Base-by-base conservation (phyloP, 2,797 vertebrate species). In the Macropus fuliginosus region DNA sequence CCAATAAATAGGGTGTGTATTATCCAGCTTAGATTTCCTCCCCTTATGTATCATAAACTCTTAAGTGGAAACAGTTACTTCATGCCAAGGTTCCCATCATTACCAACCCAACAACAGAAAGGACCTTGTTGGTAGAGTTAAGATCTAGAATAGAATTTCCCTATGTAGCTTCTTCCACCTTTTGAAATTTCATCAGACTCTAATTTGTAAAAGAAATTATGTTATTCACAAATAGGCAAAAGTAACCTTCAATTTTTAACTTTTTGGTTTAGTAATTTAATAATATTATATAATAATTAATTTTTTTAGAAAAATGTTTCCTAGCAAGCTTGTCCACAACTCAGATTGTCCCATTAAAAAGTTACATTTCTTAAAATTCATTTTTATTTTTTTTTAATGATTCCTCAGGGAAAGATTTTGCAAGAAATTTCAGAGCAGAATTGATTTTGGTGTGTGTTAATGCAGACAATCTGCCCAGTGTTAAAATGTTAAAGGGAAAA, bases 391-490 rank as follows among this genome's bases (percentile, higher is more conserved):
- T 94, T 97, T 96, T 90, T 31, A 90, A 95, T 96, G 89, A 97
- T 95, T 97, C 94, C 96, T 95, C 94, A 93, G 95, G 97, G 96
- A 97, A 97, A 92, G 93, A 95, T 97, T 97, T 97, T 97, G 96
- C 93, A 96, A 96, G 97, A 96, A 96, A 54, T 98, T 98, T 97
- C 95, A 94, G 92, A 98, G 95, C 98, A 98, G 98, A 98, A 98
- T 98, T 98, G 98, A 98, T 98, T 98, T 97, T 96, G 92, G 96
- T 97, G 95, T 97, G 94, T 98, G 97, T 98, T 98, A 98, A 97
- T 98, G 97, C 98, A 97, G 98, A 98, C 98, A 98, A 98, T 98
- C 97, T 98, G 98, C 97, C 98, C 97, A 97, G 97, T 98, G 98
- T 98, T 98, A 98, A 98, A 98, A 98, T 98, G 98, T 98, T 98